Evolutionary conservation across 1,140 invertebrate genomes (phyloP).

Genomic region (Mamestra configurata): DNA sequence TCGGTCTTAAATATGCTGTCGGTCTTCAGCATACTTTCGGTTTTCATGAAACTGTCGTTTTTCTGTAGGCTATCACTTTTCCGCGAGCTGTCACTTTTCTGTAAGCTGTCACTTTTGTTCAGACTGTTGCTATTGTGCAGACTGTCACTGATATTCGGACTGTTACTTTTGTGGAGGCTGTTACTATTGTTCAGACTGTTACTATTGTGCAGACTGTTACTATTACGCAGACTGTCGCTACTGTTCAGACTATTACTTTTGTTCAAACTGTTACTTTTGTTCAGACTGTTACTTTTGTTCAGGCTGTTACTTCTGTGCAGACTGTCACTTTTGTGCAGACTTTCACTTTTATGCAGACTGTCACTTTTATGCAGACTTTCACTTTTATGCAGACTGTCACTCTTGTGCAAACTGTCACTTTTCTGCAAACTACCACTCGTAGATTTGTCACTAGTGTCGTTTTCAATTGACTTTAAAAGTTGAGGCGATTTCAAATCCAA

Average conservation of each 20-base stretch:
- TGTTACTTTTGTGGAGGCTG: not conserved
- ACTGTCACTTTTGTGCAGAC: not conserved
- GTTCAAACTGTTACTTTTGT: slow-evolving; percentile 45
- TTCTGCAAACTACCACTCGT: slow-evolving; percentile 52
- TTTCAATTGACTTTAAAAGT: slow-evolving; percentile 58
- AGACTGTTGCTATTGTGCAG: not conserved
- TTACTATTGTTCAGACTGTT: not conserved
- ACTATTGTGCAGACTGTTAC: not conserved
- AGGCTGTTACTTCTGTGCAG: not conserved
- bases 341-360: slow-evolving; percentile 1
- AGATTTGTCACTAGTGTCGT: slow-evolving; percentile 58
- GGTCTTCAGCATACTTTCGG: not conserved
- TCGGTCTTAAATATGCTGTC: slow-evolving; percentile 27
- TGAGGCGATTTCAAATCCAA: slow-evolving; percentile 57
- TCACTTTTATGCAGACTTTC: slow-evolving; percentile 18
- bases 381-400: slow-evolving; percentile 29
- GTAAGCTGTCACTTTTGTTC: slow-evolving; percentile 7
- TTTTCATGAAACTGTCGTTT: not conserved
- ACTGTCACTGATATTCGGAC: slow-evolving; percentile 46
- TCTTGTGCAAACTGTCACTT: slow-evolving; percentile 11
- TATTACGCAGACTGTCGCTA: not conserved
- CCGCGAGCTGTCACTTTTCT: not conserved
- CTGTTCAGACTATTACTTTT: slow-evolving; percentile 16
- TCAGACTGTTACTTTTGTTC: not conserved
- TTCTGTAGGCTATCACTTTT: slow-evolving; percentile 49